Percentiles rank a stretch among this genome's conserved stretches.
phyloP scores from a whole-genome alignment of 2,888 invertebrate genomes.

The Caenorhabditis wallacei region DNA sequence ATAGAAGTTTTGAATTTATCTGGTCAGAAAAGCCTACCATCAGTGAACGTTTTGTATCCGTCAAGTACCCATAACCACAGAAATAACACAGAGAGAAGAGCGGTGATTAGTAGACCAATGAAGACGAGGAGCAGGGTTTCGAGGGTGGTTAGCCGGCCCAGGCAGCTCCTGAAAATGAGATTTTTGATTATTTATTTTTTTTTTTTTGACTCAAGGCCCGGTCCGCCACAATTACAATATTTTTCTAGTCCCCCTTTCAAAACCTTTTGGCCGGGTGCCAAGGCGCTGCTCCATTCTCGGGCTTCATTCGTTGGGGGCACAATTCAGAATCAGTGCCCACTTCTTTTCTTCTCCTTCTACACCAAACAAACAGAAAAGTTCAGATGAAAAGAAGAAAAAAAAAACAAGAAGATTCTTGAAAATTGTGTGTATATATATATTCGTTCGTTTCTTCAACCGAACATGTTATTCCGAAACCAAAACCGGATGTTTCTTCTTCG shows the following conservation, averaged over 20 bases:
- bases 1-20: background rate
- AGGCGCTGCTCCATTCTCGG: slow-evolving; percentile 63
- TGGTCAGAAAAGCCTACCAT: slow-evolving; percentile 62
- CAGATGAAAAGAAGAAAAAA: background rate
- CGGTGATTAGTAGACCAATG: slow-evolving; percentile 66
- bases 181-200: background rate
- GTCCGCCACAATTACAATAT: too few relatives aligned
- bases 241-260: background rate
- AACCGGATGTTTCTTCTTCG: slow-evolving; percentile 51
- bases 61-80: slow-evolving; percentile 76
- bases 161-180: slow-evolving; percentile 70
- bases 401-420: background rate
- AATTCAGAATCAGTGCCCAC: slow-evolving; percentile 5
- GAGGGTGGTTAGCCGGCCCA: slow-evolving; percentile 69
- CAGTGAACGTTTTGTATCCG: slow-evolving; percentile 73
- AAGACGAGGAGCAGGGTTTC: slow-evolving; percentile 71
- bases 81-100: slow-evolving; percentile 68
- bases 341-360: background rate
- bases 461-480: slow-evolving; percentile 63
- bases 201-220: too few relatives aligned
- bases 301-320: slow-evolving; percentile 53
- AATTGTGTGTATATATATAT: background rate
- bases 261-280: slow-evolving; percentile 68
- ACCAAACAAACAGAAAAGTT: slow-evolving; percentile 4
- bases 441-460: slow-evolving; percentile 43